Conservation (phyloP, 2,113 vertebrate genomes). For the Stictonetta naevosa region DNA sequence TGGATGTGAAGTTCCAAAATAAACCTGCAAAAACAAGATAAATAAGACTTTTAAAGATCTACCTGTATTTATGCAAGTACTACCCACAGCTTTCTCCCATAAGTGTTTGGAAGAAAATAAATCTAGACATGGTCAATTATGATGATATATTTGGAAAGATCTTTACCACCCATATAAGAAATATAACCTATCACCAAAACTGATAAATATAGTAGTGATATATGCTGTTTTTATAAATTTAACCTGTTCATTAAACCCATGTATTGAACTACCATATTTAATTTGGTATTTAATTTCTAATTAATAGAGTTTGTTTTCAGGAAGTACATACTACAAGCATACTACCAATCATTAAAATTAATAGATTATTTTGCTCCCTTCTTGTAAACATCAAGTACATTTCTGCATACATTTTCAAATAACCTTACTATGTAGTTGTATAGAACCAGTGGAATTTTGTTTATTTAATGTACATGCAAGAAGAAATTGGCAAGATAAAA, state of each 20-base stretch:
- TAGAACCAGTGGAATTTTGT: neutral
- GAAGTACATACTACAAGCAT: neutral
- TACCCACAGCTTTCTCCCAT: neutral
- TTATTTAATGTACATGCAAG: neutral
- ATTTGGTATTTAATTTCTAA: neutral
- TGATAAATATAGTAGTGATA: neutral
- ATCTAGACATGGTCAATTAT: neutral
- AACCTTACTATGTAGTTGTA: neutral
- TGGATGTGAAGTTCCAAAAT: slow-evolving; percentile 97
- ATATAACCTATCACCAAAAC: neutral
- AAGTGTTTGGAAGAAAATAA: neutral
- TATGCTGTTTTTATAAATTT: neutral
- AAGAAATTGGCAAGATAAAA: neutral
- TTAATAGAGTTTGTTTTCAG: neutral
- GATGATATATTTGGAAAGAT: neutral
- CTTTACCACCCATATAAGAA: neutral
- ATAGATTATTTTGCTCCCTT: neutral
- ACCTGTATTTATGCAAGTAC: neutral
- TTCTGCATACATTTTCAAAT: neutral
- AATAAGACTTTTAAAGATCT: neutral
- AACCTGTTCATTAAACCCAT: neutral
- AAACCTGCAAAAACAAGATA: slow-evolving; percentile 83
- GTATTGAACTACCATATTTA: neutral
- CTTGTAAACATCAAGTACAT: neutral
- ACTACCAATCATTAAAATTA: neutral